phyloP scores from a whole-genome alignment of 64 coral and sea anemone species.

The Astreopora myriophthalma region DNA sequence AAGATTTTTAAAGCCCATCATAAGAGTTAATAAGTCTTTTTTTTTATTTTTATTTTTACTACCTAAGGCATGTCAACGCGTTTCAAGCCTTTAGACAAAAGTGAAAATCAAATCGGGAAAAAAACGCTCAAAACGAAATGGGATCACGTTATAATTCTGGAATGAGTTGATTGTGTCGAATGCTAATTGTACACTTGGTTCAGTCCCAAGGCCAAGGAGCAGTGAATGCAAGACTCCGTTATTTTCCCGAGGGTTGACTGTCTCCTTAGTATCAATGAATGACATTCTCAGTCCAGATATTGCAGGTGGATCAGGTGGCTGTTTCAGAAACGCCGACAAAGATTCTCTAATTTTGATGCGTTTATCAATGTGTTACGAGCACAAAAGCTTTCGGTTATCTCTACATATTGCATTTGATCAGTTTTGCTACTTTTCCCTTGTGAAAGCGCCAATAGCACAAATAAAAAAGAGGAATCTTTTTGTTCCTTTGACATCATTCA shows the following conservation, averaged over 20 bases:
- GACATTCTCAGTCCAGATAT: neutral
- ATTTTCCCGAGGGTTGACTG: neutral
- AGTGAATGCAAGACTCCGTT: neutral
- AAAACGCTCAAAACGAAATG: neutral
- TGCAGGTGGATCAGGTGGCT: slow-evolving; percentile 25
- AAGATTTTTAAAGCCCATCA: neutral
- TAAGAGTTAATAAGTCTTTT: no score
- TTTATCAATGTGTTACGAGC: neutral
- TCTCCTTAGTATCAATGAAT: neutral
- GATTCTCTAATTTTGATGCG: neutral
- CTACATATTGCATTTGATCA: neutral
- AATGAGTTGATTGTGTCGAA: neutral
- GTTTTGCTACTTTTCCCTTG: neutral
- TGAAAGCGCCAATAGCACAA: neutral
- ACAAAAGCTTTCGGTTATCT: neutral
- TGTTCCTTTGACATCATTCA: neutral
- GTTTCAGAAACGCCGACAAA: slow-evolving; percentile 18
- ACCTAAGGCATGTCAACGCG: neutral
- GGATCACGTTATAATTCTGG: neutral
- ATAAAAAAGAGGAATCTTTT: neutral
- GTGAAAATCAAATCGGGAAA: neutral
- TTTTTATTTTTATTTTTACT: neutral
- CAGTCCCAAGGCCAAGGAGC: neutral
- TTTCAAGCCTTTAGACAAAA: neutral
- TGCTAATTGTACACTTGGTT: neutral